phyloP scores from a whole-genome alignment of 2,888 invertebrate genomes.

The Perizoma flavofasciatum region DNA sequence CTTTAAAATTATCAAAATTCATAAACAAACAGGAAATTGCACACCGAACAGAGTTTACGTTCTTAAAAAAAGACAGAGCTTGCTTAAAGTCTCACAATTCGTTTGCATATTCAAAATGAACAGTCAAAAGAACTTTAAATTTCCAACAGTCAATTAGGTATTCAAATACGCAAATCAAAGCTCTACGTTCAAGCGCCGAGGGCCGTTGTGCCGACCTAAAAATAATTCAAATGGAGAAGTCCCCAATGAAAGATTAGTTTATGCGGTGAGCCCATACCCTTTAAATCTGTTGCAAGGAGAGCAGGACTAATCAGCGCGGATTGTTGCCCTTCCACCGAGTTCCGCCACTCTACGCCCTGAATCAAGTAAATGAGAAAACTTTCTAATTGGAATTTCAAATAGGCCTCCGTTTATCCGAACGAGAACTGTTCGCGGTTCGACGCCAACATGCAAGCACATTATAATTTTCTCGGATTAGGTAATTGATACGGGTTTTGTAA shows the following conservation, averaged over 20 bases:
- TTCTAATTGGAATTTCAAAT: slow-evolving; percentile 84
- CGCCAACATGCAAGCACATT: slow-evolving; percentile 63
- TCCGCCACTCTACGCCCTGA: slow-evolving; percentile 76
- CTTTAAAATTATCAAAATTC: too few species aligned
- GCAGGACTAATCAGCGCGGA: slow-evolving; percentile 78
- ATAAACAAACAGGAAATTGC: too few species aligned
- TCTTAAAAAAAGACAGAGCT: too few species aligned
- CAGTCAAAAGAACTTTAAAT: slow-evolving; percentile 36
- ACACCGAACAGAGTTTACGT: too few species aligned
- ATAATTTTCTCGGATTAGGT: slow-evolving; percentile 59
- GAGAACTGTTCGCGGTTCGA: slow-evolving; percentile 72
- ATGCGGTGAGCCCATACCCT: slow-evolving; percentile 70
- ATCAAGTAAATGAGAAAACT: slow-evolving; percentile 83
- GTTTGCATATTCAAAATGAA: slow-evolving; percentile 23
- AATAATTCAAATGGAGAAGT: slow-evolving; percentile 65
- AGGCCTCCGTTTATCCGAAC: slow-evolving; percentile 78
- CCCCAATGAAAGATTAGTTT: slow-evolving; percentile 71
- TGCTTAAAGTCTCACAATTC: slow-evolving; percentile 9
- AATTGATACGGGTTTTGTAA: slow-evolving; percentile 58
- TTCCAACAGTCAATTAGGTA: slow-evolving; percentile 37
- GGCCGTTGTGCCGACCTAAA: slow-evolving; percentile 48
- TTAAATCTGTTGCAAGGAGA: slow-evolving; percentile 74
- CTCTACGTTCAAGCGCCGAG: slow-evolving; percentile 45
- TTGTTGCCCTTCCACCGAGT: slow-evolving; percentile 68
- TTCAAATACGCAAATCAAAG: slow-evolving; percentile 42